Percentiles rank a stretch among this genome's conserved stretches.
Evolutionary conservation across 2,113 vertebrate species (phyloP).

Genomic region (Damaliscus lunatus): DNA sequence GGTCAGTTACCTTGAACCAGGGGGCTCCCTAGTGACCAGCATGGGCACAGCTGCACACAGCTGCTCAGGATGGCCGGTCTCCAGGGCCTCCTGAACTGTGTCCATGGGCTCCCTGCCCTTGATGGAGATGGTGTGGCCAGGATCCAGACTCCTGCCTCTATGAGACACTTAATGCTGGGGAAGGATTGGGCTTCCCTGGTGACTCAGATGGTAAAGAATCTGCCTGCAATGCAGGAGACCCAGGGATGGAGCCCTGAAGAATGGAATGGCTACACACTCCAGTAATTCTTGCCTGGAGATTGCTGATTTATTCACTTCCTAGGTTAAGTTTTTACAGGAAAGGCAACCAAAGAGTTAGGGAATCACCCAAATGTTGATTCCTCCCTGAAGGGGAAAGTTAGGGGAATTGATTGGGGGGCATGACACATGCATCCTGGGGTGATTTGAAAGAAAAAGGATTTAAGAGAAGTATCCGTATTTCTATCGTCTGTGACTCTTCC

Average conservation of each 20-base stretch:
- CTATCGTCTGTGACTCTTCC: rapidly evolving
- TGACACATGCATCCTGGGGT: not conserved
- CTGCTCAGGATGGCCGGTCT: too few species aligned
- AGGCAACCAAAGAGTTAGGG: not conserved
- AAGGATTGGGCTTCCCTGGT: not conserved
- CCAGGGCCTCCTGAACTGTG: too few species aligned
- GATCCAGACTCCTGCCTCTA: not conserved
- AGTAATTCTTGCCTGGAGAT: not conserved
- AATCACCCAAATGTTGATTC: not conserved
- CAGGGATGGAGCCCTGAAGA: not conserved
- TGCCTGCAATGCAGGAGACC: not conserved
- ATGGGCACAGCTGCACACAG: not conserved
- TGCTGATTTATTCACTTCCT: not conserved
- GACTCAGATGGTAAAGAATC: not conserved
- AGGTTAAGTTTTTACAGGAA: not conserved
- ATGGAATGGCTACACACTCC: not conserved
- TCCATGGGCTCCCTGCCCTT: too few species aligned
- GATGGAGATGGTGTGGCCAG: not conserved
- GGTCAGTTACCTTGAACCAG: not conserved
- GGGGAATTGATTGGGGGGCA: not conserved
- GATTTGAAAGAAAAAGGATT: not conserved
- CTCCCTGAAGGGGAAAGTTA: not conserved
- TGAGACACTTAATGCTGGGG: not conserved
- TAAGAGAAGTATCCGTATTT: not conserved
- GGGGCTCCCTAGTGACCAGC: not conserved